Conservation (phyloP, 2,888 invertebrate species). For the Serripes groenlandicus region DNA sequence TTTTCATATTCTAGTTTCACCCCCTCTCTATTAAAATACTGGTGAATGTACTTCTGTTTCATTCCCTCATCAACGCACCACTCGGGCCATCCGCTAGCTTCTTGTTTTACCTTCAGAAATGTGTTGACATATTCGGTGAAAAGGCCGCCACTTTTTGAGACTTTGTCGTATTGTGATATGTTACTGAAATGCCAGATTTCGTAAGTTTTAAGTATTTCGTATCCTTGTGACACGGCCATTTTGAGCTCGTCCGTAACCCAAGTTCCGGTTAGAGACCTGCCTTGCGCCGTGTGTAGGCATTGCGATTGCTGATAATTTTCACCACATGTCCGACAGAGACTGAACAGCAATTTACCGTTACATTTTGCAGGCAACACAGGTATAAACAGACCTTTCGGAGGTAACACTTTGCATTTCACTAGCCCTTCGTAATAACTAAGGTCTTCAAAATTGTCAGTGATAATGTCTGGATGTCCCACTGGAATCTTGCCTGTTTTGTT, state of each 20-base stretch:
- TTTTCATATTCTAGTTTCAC: slow-evolving; percentile 22
- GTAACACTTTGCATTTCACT: slow-evolving; percentile 4
- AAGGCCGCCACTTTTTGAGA: slow-evolving; percentile 3
- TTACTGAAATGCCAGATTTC: slow-evolving; percentile 49
- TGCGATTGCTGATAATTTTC: not conserved
- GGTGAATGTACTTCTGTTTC: slow-evolving; percentile 62
- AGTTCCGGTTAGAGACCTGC: not conserved
- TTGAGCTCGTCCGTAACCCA: slow-evolving; percentile 21
- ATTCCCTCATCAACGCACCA: slow-evolving; percentile 53
- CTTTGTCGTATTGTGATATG: slow-evolving; percentile 11
- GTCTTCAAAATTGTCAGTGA: slow-evolving; percentile 21
- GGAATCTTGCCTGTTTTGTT: slow-evolving; percentile 64
- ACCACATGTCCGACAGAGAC: not conserved
- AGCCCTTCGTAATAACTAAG: not conserved
- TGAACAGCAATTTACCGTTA: slow-evolving; percentile 1
- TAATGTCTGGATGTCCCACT: not conserved
- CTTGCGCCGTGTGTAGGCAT: not conserved
- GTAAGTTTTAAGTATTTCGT: not conserved
- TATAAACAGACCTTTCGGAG: not conserved
- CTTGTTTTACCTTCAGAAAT: slow-evolving; percentile 33
- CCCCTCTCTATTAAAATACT: slow-evolving; percentile 44
- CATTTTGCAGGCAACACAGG: not conserved
- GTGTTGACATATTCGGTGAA: slow-evolving; percentile 30
- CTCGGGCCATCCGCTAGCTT: slow-evolving; percentile 69
- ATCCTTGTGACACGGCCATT: slow-evolving; percentile 13